Evolutionary conservation across 1,140 invertebrate genomes (phyloP), one percentile per base, ranked within the genome.

Genomic region (Thaumetopoea pityocampa): DNA sequence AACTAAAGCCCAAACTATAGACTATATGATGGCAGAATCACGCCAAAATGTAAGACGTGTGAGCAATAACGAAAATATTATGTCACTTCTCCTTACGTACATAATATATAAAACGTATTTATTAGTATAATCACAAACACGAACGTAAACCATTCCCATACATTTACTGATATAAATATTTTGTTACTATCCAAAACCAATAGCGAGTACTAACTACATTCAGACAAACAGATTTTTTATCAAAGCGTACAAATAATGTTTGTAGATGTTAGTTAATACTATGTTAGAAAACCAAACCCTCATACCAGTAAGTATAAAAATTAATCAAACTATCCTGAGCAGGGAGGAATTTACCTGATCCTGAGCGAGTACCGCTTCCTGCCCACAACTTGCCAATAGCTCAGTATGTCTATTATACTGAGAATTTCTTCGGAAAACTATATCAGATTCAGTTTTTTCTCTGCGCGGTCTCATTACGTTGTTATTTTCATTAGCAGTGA

Each of bases 381-480:
- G 80, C 73, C 80, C 77, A 70, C 59, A 49, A 46, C 60, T 68
- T 45, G 76, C 55, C 53, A 77, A 49, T 35, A 87, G 61, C 79
- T 89, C 69, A 81, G 86, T 58, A 86, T 89, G 81, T 87, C 87
- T 61, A 89, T 90, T 87, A 89, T 92, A 92, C 78, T 59, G 88
- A 74, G 86, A 81, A 61, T 70, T 81, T 54, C 88, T 91, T 50
- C 90, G 86, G 61, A 91, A 88, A 19, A 93, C 88, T 64, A 94
- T 93, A 71, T 94, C 93, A 37, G 93, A 93, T 80, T 95, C 93
- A 60, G 93, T 94, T 83, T 94, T 94, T 87, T 95, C 93, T 51
- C 93, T 87, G 56, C 93, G 88, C 9, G 92, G 92, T 60, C 89
- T 87, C 48, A 82, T 62, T 7, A 57, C 66, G 30, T 44, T 66